A percentile compares a stretch with the other conserved stretches of the same genome.
These are phyloP conservation scores for Maconellicoccus hirsutus DNA, from an alignment of 1,140 invertebrate genomes.

Conservation along the genomic window DNA sequence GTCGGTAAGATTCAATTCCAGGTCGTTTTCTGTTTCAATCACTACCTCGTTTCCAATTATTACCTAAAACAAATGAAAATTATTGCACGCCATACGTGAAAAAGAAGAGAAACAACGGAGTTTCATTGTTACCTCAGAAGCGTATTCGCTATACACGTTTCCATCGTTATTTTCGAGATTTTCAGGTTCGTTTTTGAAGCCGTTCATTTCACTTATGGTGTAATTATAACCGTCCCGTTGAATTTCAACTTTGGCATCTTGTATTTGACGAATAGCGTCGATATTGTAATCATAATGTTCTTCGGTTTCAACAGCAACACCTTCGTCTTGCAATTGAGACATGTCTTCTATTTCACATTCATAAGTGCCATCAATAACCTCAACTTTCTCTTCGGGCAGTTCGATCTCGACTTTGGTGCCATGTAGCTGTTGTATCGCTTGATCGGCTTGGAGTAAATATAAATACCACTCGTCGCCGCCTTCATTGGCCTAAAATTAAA, in stretches of 20 bases:
- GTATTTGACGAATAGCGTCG: constrained; percentile 17
- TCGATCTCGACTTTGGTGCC: constrained; percentile 1
- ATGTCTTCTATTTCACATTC: background rate
- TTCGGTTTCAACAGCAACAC: background rate
- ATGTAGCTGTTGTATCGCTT: background rate
- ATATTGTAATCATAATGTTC: background rate
- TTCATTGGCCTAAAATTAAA: background rate
- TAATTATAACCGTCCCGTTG: constrained; percentile 13
- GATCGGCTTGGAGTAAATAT: background rate
- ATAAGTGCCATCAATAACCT: background rate
- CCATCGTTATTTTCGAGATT: background rate
- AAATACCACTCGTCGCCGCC: background rate
- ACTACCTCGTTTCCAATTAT: background rate
- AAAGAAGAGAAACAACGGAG: background rate
- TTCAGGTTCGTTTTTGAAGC: background rate
- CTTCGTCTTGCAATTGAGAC: background rate
- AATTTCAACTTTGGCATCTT: constrained; percentile 10
- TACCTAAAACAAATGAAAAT: no score
- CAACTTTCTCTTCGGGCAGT: background rate
- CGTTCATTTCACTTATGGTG: background rate
- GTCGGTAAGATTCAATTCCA: background rate
- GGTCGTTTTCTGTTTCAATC: background rate
- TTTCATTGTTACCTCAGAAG: constrained; percentile 10
- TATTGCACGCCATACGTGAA: no score
- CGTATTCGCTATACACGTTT: background rate